Evolutionary conservation across 2,113 vertebrate species (phyloP), one percentile per base, ranked within the genome.

Genomic region (Equus quagga): DNA sequence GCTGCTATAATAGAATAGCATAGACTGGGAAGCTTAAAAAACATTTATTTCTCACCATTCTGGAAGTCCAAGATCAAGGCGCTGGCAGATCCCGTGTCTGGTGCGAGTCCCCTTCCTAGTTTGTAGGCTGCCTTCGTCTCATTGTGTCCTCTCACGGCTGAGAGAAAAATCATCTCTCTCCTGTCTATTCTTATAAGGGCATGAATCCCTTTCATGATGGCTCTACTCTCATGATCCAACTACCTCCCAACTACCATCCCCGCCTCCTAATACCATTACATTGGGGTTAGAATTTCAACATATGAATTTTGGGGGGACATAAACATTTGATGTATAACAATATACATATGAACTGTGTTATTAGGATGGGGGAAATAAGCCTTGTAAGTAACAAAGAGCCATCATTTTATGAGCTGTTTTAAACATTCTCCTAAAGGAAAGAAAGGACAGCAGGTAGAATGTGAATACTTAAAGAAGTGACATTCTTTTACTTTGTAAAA

Each of bases 401-500:
- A 54, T 91, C 0, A 26, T 93, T 96, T 92, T 81, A 54, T 70
- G 90, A 64, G 8, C 44, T 69, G 15, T 83, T 78, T 78, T 72
- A 92, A 89, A 83, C 54, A 76, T 54, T 96, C 21, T 78, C n/a
- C 41, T 62, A 75, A 62, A 70, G 19, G 84, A 83, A 83, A 92
- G 26, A 96, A 93, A 98, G 79, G 90, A 56, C 75, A 96, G 70
- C 84, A 95, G 72, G 81, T 96, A 82, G 64, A 96, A 94, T 56
- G 54, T 73, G 84, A 97, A 81, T 73, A 56, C 69, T 91, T 94
- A 62, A 96, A 93, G 60, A 83, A 75, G 23, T 91, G 85, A 96
- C 81, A 94, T 95, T 94, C 49, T 91, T 94, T 97, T 89, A 82
- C 82, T 96, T 94, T 80, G 44, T 93, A 91, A 96, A 97, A 70